Evolutionary conservation across 2,113 vertebrate genomes (phyloP).

Genomic region (Paraplagusia blochii): DNA sequence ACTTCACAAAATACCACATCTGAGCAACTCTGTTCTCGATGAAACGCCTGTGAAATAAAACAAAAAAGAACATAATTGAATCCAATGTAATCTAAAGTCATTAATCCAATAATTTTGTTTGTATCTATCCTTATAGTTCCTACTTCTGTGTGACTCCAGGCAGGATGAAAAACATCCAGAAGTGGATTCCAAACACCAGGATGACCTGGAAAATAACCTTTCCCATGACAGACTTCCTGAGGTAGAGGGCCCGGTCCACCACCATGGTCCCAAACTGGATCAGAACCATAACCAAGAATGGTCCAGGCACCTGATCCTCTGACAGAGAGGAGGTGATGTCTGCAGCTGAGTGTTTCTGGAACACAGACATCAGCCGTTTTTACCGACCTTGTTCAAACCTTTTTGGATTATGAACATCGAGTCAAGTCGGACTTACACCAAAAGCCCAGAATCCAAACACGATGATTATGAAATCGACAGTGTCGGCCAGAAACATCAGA

Average conservation of each 20-base stretch:
- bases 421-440: slow-evolving; percentile 78
- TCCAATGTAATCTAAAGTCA: no score
- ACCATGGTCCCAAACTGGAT: slow-evolving; percentile 99
- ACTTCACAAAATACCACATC: slow-evolving; percentile 99
- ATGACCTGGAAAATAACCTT: slow-evolving; percentile 97
- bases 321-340: slow-evolving; percentile 97
- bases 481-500: slow-evolving; percentile 97
- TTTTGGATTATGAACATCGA: no score
- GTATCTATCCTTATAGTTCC: no score
- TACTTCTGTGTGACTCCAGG: slow-evolving; percentile 93
- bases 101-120: no score
- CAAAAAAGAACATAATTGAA: no score
- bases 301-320: slow-evolving; percentile 93
- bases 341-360: slow-evolving; percentile 93
- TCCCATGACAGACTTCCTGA: slow-evolving; percentile 94
- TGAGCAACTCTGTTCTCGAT: slow-evolving; percentile 94
- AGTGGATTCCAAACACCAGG: slow-evolving; percentile 96
- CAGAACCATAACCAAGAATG: slow-evolving; percentile 97
- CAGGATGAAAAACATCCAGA: slow-evolving; percentile 99
- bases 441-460: slow-evolving; percentile 98
- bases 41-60: slow-evolving; percentile 82
- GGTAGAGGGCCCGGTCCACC: slow-evolving; percentile 94
- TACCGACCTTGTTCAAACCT: no score
- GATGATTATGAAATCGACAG: slow-evolving; percentile 96
- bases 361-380: neutral